Percentiles rank a stretch among this genome's conserved stretches.
Conservation (phyloP, 92 coral and sea anemone genomes). For the Ricordea florida region DNA sequence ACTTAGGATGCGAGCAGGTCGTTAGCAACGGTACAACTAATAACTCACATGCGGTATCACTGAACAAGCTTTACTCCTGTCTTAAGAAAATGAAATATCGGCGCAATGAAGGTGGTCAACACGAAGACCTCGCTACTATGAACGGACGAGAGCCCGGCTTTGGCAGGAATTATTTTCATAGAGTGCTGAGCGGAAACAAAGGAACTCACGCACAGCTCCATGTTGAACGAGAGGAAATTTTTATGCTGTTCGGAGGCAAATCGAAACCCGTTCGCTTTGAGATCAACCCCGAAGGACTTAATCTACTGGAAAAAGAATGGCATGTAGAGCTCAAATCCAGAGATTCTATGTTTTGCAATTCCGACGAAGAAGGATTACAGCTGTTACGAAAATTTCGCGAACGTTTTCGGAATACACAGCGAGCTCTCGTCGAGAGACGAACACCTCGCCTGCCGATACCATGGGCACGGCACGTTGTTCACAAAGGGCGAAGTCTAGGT, state of each 20-base stretch:
- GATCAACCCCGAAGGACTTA: slow-evolving; percentile 60
- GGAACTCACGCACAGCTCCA: neutral
- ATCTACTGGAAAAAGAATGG: slow-evolving; percentile 76
- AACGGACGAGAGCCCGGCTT: slow-evolving; percentile 51
- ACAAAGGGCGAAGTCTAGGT: slow-evolving; percentile 1
- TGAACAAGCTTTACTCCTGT: slow-evolving; percentile 80
- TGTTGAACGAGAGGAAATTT: slow-evolving; percentile 60
- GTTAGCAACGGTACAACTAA: slow-evolving; percentile 48
- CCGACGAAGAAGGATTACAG: slow-evolving; percentile 62
- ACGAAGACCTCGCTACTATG: slow-evolving; percentile 34
- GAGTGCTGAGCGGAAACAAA: slow-evolving; percentile 10
- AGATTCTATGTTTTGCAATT: slow-evolving; percentile 15
- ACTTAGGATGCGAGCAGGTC: neutral
- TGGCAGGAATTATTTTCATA: slow-evolving; percentile 8
- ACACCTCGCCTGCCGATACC: slow-evolving; percentile 64
- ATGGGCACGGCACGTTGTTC: slow-evolving; percentile 84
- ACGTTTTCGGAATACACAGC: slow-evolving; percentile 36
- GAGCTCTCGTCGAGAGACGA: slow-evolving; percentile 2
- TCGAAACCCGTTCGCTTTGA: slow-evolving; percentile 83
- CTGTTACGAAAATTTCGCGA: slow-evolving; percentile 67
- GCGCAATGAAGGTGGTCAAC: slow-evolving; percentile 21
- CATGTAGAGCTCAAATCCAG: slow-evolving; percentile 68
- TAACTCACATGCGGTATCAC: slow-evolving; percentile 39
- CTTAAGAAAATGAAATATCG: slow-evolving; percentile 74
- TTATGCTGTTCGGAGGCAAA: slow-evolving; percentile 76